Conservation (phyloP, 2,888 invertebrate genomes). For the Bursaphelenchus okinawaensis region DNA sequence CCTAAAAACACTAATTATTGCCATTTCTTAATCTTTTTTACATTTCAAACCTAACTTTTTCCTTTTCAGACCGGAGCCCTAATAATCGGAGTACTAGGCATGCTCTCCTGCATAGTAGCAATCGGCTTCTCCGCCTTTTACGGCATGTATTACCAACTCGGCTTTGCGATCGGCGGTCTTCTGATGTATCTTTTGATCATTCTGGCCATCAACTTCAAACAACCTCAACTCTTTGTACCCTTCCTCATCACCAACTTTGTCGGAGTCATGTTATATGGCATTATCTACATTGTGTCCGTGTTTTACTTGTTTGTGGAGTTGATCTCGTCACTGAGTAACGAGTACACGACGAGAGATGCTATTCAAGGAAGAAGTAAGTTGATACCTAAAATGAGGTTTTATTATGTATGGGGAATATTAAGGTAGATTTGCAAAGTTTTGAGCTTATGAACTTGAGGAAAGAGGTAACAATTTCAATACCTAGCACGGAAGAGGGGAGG, state of each 20-base stretch:
- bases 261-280: conserved; percentile 1
- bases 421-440: too few species aligned
- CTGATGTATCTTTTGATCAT: neutral
- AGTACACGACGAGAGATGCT: neutral
- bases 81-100: conserved; percentile 1
- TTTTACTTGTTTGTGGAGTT: conserved; percentile 1
- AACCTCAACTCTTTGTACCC: conserved; percentile 1
- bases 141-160: neutral
- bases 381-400: too few species aligned
- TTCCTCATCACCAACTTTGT: conserved; percentile 5
- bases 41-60: too few species aligned
- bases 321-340: conserved; percentile 2
- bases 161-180: neutral
- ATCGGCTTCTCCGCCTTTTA: neutral
- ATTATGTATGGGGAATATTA: too few species aligned
- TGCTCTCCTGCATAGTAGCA: neutral
- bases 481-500: too few species aligned
- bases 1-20: too few species aligned
- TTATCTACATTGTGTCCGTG: conserved; percentile 4
- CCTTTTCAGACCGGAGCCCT: conserved; percentile 5
- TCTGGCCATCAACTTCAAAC: neutral
- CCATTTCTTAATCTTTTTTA: too few species aligned
- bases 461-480: too few species aligned
- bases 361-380: conserved; percentile 7
- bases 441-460: too few species aligned